These are phyloP conservation scores for Ornithoptera priamus DNA, from an alignment of 2,888 invertebrate species.

Conservation along the genomic window DNA sequence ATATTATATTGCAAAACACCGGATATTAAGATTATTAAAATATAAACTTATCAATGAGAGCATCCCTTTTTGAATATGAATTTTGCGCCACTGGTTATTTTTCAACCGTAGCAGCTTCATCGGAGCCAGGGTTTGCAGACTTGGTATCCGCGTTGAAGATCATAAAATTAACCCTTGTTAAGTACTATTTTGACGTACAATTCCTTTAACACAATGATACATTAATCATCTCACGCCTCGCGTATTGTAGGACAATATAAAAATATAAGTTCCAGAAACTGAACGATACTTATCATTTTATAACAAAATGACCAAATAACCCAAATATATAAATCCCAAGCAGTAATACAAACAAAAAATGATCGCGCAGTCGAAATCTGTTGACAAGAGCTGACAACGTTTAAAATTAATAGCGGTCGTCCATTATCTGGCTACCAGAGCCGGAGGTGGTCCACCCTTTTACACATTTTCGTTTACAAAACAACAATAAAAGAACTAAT, in stretches of 20 bases:
- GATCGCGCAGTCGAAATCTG: slow-evolving; percentile 46
- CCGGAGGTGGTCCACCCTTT: slow-evolving; percentile 75
- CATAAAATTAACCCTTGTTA: too few relatives aligned
- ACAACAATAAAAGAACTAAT: slow-evolving; percentile 45
- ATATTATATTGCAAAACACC: too few relatives aligned
- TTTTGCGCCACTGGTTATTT: too few relatives aligned
- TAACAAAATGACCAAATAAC: slow-evolving; percentile 46
- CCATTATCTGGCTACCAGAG: slow-evolving; percentile 67
- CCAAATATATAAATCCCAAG: slow-evolving; percentile 36
- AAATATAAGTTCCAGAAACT: slow-evolving; percentile 6
- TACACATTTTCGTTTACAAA: slow-evolving; percentile 42
- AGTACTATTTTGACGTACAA: neutral
- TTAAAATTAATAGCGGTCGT: slow-evolving; percentile 73
- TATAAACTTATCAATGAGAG: too few relatives aligned
- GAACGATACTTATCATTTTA: slow-evolving; percentile 26
- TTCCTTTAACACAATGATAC: neutral
- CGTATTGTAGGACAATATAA: slow-evolving; percentile 4
- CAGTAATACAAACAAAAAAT: slow-evolving; percentile 21
- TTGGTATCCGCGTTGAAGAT: too few relatives aligned
- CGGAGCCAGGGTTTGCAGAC: too few relatives aligned
- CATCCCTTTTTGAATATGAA: too few relatives aligned
- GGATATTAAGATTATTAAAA: too few relatives aligned
- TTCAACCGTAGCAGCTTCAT: too few relatives aligned
- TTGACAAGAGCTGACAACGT: slow-evolving; percentile 73
- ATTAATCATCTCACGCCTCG: neutral